These are phyloP conservation scores for Boloria euphrosyne DNA, from an alignment of 2,888 invertebrate genomes.

Conservation along the genomic window DNA sequence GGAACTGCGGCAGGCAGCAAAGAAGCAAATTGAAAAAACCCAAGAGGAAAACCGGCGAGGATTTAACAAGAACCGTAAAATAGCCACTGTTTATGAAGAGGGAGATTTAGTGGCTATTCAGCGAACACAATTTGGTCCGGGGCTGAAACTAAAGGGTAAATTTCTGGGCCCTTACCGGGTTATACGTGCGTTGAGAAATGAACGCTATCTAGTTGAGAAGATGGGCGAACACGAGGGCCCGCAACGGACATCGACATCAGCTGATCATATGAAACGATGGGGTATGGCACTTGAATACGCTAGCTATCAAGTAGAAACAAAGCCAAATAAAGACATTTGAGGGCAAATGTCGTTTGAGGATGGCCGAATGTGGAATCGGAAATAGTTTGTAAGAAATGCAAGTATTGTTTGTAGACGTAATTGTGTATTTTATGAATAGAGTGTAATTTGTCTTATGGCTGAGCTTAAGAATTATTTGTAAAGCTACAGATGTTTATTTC, in stretches of 20 bases:
- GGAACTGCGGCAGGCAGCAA: slow-evolving; percentile 27
- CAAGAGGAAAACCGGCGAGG: slow-evolving; percentile 35
- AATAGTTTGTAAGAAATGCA: no score
- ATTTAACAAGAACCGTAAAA: slow-evolving; percentile 42
- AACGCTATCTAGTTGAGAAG: slow-evolving; percentile 39
- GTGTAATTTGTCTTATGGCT: no score
- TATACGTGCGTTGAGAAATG: slow-evolving; percentile 30
- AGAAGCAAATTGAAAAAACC: slow-evolving; percentile 27
- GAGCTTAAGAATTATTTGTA: no score
- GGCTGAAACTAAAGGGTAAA: slow-evolving; percentile 39
- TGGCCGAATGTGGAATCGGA: no score
- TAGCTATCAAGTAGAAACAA: no score
- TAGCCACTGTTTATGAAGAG: slow-evolving; percentile 30
- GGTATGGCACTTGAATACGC: background rate
- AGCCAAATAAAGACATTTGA: no score
- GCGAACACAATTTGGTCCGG: slow-evolving; percentile 41
- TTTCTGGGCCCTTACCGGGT: slow-evolving; percentile 42
- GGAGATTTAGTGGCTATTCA: slow-evolving; percentile 45
- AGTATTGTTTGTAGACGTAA: no score
- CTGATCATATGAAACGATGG: slow-evolving; percentile 33
- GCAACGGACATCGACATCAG: slow-evolving; percentile 19
- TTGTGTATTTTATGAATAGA: no score
- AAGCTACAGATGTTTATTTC: no score
- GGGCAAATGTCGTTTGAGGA: no score
- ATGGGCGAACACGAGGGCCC: slow-evolving; percentile 27